Percentiles rank a stretch among this genome's conserved stretches.
Conservation (phyloP, 2,797 vertebrate genomes). For the Gymnothorax reevesii region DNA sequence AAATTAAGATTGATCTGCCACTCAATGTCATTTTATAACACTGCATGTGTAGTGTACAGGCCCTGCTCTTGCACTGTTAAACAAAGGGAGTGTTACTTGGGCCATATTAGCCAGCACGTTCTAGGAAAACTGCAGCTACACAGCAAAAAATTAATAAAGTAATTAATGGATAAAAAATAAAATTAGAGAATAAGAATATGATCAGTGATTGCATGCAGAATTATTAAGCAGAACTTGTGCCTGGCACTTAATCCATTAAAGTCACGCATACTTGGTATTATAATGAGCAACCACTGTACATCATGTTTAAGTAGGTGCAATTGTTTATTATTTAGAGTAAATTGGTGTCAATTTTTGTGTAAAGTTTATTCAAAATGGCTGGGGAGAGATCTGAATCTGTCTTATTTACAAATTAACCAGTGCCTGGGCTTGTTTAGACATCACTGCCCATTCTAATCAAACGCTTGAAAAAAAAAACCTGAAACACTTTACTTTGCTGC, state of each 20-base stretch:
- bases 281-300: too few species aligned
- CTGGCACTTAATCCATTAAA: too few species aligned
- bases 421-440: not conserved
- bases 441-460: not conserved
- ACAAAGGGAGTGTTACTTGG: not conserved
- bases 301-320: too few species aligned
- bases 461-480: not conserved
- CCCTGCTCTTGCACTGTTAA: not conserved
- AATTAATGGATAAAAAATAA: too few species aligned
- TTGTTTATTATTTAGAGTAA: not conserved
- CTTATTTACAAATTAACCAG: not conserved
- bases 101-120: not conserved
- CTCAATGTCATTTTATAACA: not conserved
- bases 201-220: too few species aligned
- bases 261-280: too few species aligned
- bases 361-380: not conserved
- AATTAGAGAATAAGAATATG: too few species aligned
- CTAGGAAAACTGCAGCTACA: not conserved
- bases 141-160: too few species aligned
- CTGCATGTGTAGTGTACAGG: not conserved
- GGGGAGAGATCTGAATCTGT: not conserved
- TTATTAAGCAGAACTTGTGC: too few species aligned
- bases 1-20: not conserved
- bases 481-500: not conserved
- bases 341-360: too few species aligned